Conservation (phyloP, 1,140 invertebrate species). For the Cydia fagiglandana region DNA sequence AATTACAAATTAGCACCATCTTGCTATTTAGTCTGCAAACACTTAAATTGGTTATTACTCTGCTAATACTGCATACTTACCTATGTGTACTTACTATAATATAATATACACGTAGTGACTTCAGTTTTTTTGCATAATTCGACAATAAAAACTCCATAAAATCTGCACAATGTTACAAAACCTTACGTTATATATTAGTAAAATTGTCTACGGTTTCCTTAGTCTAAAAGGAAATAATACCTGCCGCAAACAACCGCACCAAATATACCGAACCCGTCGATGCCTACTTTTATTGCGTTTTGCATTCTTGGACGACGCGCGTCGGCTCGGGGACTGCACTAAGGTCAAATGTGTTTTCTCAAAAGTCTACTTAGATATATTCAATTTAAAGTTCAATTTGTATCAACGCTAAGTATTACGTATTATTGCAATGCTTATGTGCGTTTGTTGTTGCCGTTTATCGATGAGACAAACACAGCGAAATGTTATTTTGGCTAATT, state of each 20-base stretch:
- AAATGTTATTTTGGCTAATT: no score
- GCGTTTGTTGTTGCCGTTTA: background rate
- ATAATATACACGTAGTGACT: no score
- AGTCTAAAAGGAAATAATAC: background rate
- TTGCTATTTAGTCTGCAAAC: constrained; percentile 13
- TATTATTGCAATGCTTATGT: background rate
- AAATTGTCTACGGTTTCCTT: background rate
- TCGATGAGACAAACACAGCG: background rate
- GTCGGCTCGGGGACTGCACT: background rate
- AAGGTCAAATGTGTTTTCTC: constrained; percentile 8
- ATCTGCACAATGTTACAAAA: no score
- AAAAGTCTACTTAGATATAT: background rate
- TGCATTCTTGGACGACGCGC: constrained; percentile 4
- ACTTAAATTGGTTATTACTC: background rate
- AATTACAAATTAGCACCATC: constrained; percentile 16
- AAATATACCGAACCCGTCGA: background rate
- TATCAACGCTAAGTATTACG: background rate
- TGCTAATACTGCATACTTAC: background rate
- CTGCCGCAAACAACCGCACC: background rate
- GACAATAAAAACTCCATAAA: no score
- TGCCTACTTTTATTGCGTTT: constrained; percentile 10
- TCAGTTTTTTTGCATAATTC: no score
- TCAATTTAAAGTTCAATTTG: background rate
- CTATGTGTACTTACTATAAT: no score
- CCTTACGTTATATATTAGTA: no score